phyloP scores from a whole-genome alignment of 2,888 invertebrate species.

The Toxonevra muliebris region DNA sequence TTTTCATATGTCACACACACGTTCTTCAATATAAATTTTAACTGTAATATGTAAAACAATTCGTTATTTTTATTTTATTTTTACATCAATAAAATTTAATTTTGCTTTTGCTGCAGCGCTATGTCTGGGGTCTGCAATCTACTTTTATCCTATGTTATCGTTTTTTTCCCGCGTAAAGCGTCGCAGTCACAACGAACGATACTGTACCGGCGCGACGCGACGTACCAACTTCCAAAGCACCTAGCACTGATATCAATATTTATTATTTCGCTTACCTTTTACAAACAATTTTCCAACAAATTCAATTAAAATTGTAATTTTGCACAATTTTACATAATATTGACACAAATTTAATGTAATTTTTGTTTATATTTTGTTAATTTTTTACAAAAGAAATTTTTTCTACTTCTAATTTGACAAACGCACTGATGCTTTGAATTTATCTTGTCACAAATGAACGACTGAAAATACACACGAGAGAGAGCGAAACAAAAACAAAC shows the following conservation, averaged over 20 bases:
- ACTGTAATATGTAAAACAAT: not conserved
- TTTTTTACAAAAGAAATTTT: slow-evolving; percentile 19
- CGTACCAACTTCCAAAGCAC: too few species aligned
- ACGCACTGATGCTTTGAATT: slow-evolving; percentile 26
- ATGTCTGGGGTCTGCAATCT: slow-evolving; percentile 20
- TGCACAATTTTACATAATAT: too few species aligned
- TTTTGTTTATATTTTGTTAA: slow-evolving; percentile 10
- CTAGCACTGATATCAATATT: not conserved
- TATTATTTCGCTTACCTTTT: not conserved
- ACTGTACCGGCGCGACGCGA: slow-evolving; percentile 33
- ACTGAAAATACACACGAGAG: slow-evolving; percentile 10
- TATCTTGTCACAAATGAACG: slow-evolving; percentile 15
- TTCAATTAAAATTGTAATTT: too few species aligned
- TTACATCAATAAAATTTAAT: not conserved
- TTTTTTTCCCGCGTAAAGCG: slow-evolving; percentile 40
- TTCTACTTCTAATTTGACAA: not conserved
- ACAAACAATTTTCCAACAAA: too few species aligned
- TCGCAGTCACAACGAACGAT: slow-evolving; percentile 24
- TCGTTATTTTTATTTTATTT: slow-evolving; percentile 7
- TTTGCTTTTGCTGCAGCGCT: too few species aligned
- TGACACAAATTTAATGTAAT: too few species aligned
- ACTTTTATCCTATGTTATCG: slow-evolving; percentile 22
- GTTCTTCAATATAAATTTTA: not conserved
- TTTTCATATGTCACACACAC: slow-evolving; percentile 28
- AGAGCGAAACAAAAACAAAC: slow-evolving; percentile 8